Conservation (phyloP, 2,113 vertebrate species). For the Chlorodrepanis virens region DNA sequence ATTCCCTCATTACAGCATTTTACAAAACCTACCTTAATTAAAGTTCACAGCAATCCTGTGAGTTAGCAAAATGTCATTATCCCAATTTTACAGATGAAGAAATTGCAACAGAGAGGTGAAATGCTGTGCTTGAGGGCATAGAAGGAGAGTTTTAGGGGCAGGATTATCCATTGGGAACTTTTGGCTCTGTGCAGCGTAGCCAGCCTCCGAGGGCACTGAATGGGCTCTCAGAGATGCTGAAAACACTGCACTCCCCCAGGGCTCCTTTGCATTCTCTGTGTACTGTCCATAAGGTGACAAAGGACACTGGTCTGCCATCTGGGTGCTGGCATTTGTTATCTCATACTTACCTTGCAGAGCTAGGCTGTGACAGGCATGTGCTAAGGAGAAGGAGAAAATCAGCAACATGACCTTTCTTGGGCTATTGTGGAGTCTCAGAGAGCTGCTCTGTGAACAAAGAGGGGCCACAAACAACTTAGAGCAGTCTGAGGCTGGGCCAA, state of each 20-base stretch:
- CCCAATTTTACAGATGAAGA: slow-evolving; percentile 60
- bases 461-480: neutral
- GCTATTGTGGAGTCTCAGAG: neutral
- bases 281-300: neutral
- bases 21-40: slow-evolving; percentile 44
- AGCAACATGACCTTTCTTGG: neutral
- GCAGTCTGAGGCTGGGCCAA: neutral
- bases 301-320: neutral
- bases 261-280: neutral
- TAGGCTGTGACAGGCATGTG: neutral
- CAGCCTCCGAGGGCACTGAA: neutral
- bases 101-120: slow-evolving; percentile 28
- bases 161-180: neutral
- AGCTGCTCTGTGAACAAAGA: neutral
- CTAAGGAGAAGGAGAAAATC: neutral
- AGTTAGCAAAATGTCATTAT: slow-evolving; percentile 51
- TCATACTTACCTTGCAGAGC: neutral
- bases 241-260: neutral
- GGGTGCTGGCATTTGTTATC: neutral
- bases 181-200: neutral
- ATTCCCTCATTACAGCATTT: slow-evolving; percentile 54
- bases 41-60: slow-evolving; percentile 32
- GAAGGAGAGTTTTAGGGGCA: neutral
- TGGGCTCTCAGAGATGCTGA: neutral
- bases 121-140: neutral